phyloP scores from a whole-genome alignment of 2,888 invertebrate species.

The Harpagoxenus sublaevis region DNA sequence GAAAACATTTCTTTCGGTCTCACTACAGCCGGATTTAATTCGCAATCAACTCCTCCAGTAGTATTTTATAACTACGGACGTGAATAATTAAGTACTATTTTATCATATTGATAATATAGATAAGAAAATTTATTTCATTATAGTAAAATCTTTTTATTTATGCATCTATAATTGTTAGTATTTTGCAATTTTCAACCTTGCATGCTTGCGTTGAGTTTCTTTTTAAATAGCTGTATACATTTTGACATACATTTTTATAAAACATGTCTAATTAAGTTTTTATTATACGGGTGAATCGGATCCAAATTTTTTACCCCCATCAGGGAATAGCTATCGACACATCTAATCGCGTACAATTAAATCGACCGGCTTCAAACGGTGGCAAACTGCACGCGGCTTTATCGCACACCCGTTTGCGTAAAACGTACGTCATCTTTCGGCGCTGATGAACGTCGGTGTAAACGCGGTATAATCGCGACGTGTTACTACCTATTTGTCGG shows the following conservation, averaged over 20 bases:
- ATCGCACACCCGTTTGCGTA: constrained; percentile 59
- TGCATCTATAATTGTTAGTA: too few species aligned
- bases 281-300: neutral
- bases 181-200: neutral
- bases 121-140: neutral
- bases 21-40: constrained; percentile 11
- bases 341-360: neutral
- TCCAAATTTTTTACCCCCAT: neutral
- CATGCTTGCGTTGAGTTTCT: neutral
- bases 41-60: neutral
- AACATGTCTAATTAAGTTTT: neutral
- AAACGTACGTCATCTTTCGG: constrained; percentile 73
- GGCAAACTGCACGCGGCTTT: constrained; percentile 17
- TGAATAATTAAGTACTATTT: neutral
- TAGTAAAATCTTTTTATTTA: neutral
- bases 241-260: neutral
- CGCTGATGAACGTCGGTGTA: constrained; percentile 65
- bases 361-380: constrained; percentile 17
- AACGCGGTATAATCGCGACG: constrained; percentile 79
- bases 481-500: constrained; percentile 83
- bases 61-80: neutral
- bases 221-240: neutral
- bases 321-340: neutral
- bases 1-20: neutral
- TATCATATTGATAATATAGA: neutral